Percentiles rank a stretch among this genome's conserved stretches.
Conservation (phyloP, 2,797 vertebrate species). For the Microcaecilia unicolor region DNA sequence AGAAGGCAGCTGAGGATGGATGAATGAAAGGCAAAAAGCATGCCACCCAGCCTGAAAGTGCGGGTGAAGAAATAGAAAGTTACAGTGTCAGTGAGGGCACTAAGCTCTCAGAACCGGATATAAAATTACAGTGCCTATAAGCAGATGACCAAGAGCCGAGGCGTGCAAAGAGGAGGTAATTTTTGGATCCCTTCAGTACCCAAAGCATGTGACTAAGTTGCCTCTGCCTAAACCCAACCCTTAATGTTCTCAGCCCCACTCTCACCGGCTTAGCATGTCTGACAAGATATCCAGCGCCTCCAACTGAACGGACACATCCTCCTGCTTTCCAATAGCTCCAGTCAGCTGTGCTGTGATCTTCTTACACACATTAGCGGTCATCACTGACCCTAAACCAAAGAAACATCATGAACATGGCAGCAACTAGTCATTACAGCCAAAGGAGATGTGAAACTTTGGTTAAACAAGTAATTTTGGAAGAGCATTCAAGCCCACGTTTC, state of each 20-base stretch:
- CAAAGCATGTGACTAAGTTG: too few relatives aligned
- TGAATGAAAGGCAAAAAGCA: constrained; percentile 75
- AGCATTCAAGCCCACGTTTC: too few relatives aligned
- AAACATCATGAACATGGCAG: too few relatives aligned
- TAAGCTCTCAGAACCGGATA: too few relatives aligned
- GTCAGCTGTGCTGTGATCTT: constrained; percentile 90
- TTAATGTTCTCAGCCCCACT: not conserved
- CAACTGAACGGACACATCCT: constrained; percentile 83
- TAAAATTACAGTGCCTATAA: too few relatives aligned
- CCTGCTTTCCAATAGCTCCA: constrained; percentile 79
- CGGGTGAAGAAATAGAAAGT: not conserved
- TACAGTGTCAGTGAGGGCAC: not conserved
- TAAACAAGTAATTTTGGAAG: too few relatives aligned
- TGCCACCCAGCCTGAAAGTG: constrained; percentile 67
- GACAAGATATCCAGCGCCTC: constrained; percentile 92
- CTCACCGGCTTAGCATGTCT: constrained; percentile 89
- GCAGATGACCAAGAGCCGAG: not conserved
- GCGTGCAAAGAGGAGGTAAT: not conserved
- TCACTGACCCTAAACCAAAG: constrained; percentile 67
- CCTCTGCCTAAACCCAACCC: too few relatives aligned
- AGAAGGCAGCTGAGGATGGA: constrained; percentile 82
- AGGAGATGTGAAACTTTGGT: too few relatives aligned
- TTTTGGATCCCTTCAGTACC: not conserved
- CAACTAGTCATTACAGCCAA: too few relatives aligned
- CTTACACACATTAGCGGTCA: constrained; percentile 78